Evolutionary conservation across 2,113 vertebrate species (phyloP), one percentile per base, ranked within the genome.

Genomic region (Glaucomys volans): DNA sequence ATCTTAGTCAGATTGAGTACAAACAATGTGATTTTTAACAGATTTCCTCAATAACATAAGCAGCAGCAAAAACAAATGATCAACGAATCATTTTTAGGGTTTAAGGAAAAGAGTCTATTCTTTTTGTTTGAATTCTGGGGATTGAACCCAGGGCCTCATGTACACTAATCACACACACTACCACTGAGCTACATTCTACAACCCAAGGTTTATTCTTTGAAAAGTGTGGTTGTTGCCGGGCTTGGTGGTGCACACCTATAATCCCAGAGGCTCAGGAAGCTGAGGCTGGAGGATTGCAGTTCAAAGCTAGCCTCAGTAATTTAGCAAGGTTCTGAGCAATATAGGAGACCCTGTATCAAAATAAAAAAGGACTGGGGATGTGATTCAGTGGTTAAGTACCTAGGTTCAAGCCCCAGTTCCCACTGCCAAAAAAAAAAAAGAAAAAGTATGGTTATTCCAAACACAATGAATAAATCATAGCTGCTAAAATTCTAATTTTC

Each of bases 21-120:
- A 66, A 94, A 59, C 10, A 40, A 37, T 89, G 62, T 77, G 42
- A 92, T 50, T 59, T 94, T 87, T 90, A 92, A 76, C 89, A 10
- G 35, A 24, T 24, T 95, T 83, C 28, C 32, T 42, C 10, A 30
- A 59, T 69, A 54, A 77, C 54, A 95, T n/a, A 92, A 95, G 28
- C 82, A 95, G 77, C 86, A 94, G 4, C 10, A 96, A 95, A 57
- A 93, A 71, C 91, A 96, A 62, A 24, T 66, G 32, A 79, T 64
- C 50, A 91, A 81, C 3, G 87, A 81, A 74, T 30, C 1, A 44
- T 52, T 77, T 89, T 94, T 57, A 79, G n/a, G 17, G 7, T 44
- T 81, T 80, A 75, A 87, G 44, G 28, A 74, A 40, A 74, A 52
- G 18, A 44, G 14, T 50, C 3, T 75, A 12, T 79, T 35, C 18